Percentiles rank a stretch among this genome's conserved stretches.
phyloP scores from a whole-genome alignment of 2,113 vertebrate species.

The Chlorocebus sabaeus region DNA sequence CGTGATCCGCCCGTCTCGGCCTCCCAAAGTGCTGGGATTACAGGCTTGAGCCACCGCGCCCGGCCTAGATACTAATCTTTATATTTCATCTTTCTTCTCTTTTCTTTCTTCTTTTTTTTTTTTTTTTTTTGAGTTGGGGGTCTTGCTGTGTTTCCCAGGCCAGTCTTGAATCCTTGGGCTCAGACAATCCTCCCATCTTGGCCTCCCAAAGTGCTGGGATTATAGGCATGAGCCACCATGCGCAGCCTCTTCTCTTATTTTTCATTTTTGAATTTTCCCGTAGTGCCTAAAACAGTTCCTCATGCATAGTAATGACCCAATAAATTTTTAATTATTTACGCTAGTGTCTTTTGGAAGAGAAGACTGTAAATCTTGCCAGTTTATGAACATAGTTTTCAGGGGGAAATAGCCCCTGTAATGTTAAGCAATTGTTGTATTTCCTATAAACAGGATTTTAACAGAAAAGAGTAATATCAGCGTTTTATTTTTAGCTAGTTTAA shows the following conservation, averaged over 20 bases:
- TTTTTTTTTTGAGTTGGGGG: no score
- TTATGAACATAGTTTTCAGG: not conserved
- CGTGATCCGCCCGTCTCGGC: no score
- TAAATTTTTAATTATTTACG: constrained; percentile 6
- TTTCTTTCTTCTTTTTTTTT: no score
- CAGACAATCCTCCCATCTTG: no score
- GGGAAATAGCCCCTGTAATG: not conserved
- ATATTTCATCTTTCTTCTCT: not conserved
- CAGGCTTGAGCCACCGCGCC: no score
- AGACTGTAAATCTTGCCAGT: not conserved
- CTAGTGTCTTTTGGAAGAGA: not conserved
- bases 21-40: no score
- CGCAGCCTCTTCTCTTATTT: not conserved
- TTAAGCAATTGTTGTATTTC: constrained; percentile 42
- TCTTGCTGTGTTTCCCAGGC: no score
- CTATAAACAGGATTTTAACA: constrained; percentile 35
- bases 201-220: no score
- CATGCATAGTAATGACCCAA: not conserved
- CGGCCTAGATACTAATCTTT: not conserved
- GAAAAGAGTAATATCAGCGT: not conserved
- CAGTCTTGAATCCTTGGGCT: no score
- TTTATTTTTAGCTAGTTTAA: constrained; percentile 44
- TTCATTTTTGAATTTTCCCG: not conserved
- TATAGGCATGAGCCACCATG: no score
- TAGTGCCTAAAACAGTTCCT: not conserved